Conservation (phyloP, 2,888 invertebrate genomes). For the Myopa tessellatipennis region DNA sequence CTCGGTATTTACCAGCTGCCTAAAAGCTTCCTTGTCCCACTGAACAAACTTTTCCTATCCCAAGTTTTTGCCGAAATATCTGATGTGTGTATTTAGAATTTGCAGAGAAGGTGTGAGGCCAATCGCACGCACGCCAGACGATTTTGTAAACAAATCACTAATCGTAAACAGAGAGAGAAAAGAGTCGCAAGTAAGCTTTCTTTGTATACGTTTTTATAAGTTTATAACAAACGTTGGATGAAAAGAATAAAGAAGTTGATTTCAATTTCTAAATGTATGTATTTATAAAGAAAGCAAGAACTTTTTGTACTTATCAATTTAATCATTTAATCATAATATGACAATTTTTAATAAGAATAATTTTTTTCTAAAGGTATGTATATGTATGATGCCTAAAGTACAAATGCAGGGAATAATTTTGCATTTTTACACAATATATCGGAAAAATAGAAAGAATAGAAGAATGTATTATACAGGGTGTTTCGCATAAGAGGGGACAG, state of each 20-base stretch:
- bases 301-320: too few relatives aligned
- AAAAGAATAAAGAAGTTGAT: neutral
- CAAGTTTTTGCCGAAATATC: constrained; percentile 24
- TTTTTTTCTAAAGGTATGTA: too few relatives aligned
- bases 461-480: too few relatives aligned
- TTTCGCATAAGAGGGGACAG: too few relatives aligned
- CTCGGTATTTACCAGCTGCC: neutral
- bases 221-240: neutral
- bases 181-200: neutral
- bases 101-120: neutral
- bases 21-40: neutral
- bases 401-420: too few relatives aligned
- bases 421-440: too few relatives aligned
- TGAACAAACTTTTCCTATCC: constrained; percentile 38
- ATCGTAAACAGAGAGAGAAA: neutral
- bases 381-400: too few relatives aligned
- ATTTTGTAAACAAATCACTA: constrained; percentile 26
- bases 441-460: too few relatives aligned
- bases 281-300: too few relatives aligned
- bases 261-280: neutral
- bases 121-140: neutral
- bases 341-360: too few relatives aligned
- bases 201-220: neutral
- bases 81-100: neutral
- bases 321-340: too few relatives aligned